phyloP scores from a whole-genome alignment of 2,113 vertebrate genomes.

The Pelobates fuscus region DNA sequence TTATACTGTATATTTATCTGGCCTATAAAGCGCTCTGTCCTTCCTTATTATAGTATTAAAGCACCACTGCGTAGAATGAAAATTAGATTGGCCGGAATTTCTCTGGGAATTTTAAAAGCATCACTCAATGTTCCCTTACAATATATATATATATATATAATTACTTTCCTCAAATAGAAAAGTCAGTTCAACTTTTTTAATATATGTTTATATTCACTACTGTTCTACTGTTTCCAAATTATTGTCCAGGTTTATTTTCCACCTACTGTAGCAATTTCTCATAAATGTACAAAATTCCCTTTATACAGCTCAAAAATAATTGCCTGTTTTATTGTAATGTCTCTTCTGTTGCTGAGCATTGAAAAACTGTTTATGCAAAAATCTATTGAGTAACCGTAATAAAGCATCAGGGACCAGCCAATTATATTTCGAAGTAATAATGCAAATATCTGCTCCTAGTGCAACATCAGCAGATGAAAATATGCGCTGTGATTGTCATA shows the following conservation, averaged over 20 bases:
- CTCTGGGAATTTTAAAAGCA: too few relatives aligned
- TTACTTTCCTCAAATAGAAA: too few relatives aligned
- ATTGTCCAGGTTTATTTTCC: neutral
- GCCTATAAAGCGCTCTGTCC: neutral
- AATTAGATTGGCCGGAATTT: too few relatives aligned
- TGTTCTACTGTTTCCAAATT: too few relatives aligned
- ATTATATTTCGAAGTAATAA: neutral
- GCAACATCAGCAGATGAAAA: too few relatives aligned
- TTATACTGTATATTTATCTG: neutral
- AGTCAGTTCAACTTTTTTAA: too few relatives aligned
- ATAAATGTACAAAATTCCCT: neutral
- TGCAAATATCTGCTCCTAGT: too few relatives aligned
- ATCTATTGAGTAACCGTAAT: neutral
- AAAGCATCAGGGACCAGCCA: neutral
- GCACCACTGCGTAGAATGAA: too few relatives aligned
- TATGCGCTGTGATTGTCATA: too few relatives aligned
- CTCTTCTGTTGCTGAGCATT: neutral
- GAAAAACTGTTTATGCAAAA: neutral
- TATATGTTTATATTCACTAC: too few relatives aligned
- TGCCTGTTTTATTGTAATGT: neutral
- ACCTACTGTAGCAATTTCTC: neutral
- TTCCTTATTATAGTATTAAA: neutral
- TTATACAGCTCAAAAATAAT: neutral
- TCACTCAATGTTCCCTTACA: too few relatives aligned
- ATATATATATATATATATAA: too few relatives aligned